Conservation (phyloP, 1,140 invertebrate genomes). For the Drosophila carrolli region DNA sequence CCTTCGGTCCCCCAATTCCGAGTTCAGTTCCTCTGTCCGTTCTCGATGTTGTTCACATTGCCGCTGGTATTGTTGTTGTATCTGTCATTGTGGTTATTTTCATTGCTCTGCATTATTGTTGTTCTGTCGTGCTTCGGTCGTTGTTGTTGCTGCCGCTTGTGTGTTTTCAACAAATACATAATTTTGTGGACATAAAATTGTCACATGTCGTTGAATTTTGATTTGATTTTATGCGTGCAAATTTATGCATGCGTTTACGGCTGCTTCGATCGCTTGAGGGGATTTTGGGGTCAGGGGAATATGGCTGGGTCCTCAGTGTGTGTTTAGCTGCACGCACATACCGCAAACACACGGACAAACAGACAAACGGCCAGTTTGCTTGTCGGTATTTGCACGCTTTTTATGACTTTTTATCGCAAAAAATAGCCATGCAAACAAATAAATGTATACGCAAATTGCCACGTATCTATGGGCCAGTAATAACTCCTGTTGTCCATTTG, state of each 20-base stretch:
- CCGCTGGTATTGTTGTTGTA: constrained; percentile 29
- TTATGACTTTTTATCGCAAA: constrained; percentile 68
- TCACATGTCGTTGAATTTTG: constrained; percentile 83
- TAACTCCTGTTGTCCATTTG: constrained; percentile 57
- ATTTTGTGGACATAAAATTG: constrained; percentile 83
- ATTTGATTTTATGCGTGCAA: constrained; percentile 82
- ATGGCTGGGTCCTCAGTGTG: constrained; percentile 35
- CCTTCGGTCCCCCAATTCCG: background rate
- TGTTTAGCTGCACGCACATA: constrained; percentile 52
- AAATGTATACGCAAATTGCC: constrained; percentile 17
- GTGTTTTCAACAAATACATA: constrained; percentile 83
- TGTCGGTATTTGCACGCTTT: constrained; percentile 69
- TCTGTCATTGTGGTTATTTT: constrained; percentile 76
- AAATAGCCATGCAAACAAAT: constrained; percentile 30
- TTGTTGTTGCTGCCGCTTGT: constrained; percentile 44
- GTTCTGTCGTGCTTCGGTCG: constrained; percentile 62
- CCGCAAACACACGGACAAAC: constrained; percentile 27
- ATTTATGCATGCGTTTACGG: constrained; percentile 76
- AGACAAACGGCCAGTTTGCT: constrained; percentile 22
- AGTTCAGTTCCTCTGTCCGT: constrained; percentile 21
- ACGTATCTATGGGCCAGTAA: constrained; percentile 45
- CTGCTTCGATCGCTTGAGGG: constrained; percentile 36
- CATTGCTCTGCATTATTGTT: constrained; percentile 78
- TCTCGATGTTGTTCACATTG: constrained; percentile 49
- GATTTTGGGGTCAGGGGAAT: constrained; percentile 22